These are phyloP conservation scores for Odontothrips loti DNA, from an alignment of 2,888 invertebrate genomes.

Conservation along the genomic window DNA sequence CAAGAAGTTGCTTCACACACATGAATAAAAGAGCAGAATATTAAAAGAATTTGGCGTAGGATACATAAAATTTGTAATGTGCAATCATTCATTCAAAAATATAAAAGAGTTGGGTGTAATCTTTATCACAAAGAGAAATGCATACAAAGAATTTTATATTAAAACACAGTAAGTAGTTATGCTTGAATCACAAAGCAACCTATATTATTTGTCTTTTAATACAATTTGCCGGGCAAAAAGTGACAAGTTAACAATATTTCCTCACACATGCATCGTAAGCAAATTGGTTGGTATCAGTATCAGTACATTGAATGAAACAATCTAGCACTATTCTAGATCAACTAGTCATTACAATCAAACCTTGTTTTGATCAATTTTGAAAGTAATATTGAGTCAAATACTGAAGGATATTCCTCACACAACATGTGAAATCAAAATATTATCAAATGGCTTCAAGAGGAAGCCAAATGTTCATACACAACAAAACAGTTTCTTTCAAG, in stretches of 20 bases:
- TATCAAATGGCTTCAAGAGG: neutral
- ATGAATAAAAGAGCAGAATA: neutral
- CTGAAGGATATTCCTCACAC: slow-evolving; percentile 4
- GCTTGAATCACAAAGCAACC: slow-evolving; percentile 19
- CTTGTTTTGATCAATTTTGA: neutral
- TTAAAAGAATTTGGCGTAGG: neutral
- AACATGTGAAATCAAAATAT: neutral
- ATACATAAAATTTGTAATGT: neutral
- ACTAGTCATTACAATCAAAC: neutral
- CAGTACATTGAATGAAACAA: too few relatives aligned
- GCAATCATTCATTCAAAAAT: neutral
- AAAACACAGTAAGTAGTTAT: slow-evolving; percentile 18
- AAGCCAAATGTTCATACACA: neutral
- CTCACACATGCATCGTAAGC: neutral
- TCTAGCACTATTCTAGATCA: too few relatives aligned
- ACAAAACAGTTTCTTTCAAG: neutral
- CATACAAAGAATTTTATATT: neutral
- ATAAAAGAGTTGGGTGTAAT: neutral
- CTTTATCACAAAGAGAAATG: slow-evolving; percentile 9
- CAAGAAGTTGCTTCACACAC: neutral
- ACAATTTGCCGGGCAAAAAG: neutral
- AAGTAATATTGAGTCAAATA: neutral
- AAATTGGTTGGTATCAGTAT: too few relatives aligned
- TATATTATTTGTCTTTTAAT: neutral
- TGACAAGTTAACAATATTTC: neutral